Base-by-base conservation (phyloP, 2,113 vertebrate species). In the Apus apus region DNA sequence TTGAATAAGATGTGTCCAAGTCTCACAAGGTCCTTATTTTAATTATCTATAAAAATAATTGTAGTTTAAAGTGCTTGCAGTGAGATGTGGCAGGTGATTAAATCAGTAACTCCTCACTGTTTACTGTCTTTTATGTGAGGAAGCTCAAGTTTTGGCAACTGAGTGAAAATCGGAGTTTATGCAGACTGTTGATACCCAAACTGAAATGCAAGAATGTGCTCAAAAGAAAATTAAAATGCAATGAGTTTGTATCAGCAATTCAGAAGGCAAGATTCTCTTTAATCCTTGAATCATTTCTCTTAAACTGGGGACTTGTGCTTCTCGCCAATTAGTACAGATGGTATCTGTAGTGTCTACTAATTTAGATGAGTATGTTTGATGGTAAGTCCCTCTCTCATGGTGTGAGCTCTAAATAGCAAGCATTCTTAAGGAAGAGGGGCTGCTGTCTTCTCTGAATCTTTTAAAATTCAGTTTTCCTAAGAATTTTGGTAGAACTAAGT, bases 321-420 rank as follows among this genome's bases (percentile, higher is more conserved):
- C 30, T 51, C 15, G 36, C 21, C 53, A 48, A 11, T 85, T 56
- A 56, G 21, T 18, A 30, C 6, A 16, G 15, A 38, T n/a, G n/a
- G 5, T n/a, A 6, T 68, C 85, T 82, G 18, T 30, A 27, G 46
- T 34, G 40, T 71, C 60, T 25, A 8, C 18, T 54, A n/a, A 75
- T 46, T 71, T 43, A 9, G 9, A 53, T 56, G n/a, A 23, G 17
- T 27, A 22, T 66, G 19, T 60, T 62, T 50, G 38, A 32, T 45
- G 46, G 5, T 6, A 54, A 34, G 14, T 54, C 15, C 8, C 6
- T 32, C 40, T 56, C 9, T 51, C 0, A 0, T 56, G 12, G 4
- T n/a, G 46, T 0, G 2, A 89, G 43, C 64, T 78, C 1, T 2
- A 22, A 36, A 50, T 64, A 60, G 51, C 4, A 74, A 64, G 2